These are phyloP conservation scores for Invenusta paracnida DNA, from an alignment of 2,888 invertebrate species.

Conservation along the genomic window DNA sequence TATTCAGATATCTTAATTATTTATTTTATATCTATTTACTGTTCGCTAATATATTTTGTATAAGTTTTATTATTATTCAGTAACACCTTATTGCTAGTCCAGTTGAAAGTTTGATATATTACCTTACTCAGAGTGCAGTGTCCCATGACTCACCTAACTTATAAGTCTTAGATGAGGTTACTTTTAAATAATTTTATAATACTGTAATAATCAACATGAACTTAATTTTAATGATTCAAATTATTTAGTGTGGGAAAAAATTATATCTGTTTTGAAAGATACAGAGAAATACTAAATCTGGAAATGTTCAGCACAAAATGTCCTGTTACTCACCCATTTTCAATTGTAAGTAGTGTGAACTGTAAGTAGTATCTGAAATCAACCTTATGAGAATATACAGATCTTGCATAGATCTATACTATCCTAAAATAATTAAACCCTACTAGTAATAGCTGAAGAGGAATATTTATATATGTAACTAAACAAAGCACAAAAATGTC, in stretches of 20 bases:
- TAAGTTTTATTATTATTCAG: constrained; percentile 23
- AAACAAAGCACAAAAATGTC: not conserved
- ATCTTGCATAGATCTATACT: not conserved
- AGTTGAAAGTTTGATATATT: constrained; percentile 23
- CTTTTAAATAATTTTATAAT: not conserved
- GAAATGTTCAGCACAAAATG: not conserved
- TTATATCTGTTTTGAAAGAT: not conserved
- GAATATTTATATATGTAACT: not conserved
- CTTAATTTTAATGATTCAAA: not conserved
- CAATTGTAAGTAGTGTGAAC: not conserved
- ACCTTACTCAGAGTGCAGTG: not conserved
- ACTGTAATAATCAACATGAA: not conserved
- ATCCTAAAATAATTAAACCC: not conserved
- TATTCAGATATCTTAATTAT: constrained; percentile 22
- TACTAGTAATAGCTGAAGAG: not conserved
- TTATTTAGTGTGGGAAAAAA: not conserved
- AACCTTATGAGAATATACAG: not conserved
- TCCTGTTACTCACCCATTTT: not conserved
- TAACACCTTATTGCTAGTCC: constrained; percentile 12
- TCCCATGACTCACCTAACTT: constrained; percentile 4
- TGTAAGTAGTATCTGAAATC: not conserved
- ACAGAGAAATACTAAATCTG: not conserved
- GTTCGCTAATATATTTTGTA: constrained; percentile 16
- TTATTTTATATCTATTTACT: not conserved
- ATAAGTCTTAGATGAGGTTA: not conserved